phyloP scores from a whole-genome alignment of 2,888 invertebrate species.

The Volucella zonaria region DNA sequence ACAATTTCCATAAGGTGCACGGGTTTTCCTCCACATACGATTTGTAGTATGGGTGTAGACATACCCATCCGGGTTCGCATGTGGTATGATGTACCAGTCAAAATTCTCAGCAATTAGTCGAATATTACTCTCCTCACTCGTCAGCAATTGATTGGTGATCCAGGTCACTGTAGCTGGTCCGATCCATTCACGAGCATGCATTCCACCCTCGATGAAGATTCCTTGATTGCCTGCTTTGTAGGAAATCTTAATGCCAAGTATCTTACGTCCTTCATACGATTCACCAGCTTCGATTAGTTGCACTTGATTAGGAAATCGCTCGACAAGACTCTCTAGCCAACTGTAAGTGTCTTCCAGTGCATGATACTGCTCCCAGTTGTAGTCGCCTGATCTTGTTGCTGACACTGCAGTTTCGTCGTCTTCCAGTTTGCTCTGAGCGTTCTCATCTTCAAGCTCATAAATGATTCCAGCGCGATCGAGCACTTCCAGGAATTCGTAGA shows the following conservation, averaged over 20 bases:
- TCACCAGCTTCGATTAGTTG: constrained; percentile 83
- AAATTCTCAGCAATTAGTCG: constrained; percentile 83
- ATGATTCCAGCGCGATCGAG: constrained; percentile 78
- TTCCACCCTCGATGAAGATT: constrained; percentile 84
- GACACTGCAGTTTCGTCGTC: constrained; percentile 73
- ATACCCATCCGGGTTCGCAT: constrained; percentile 91
- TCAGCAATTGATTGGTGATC: constrained; percentile 85
- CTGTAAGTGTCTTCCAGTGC: constrained; percentile 83
- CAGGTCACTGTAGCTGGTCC: constrained; percentile 86
- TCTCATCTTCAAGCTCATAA: constrained; percentile 82
- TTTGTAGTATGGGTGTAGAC: constrained; percentile 86
- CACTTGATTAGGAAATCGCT: constrained; percentile 82
- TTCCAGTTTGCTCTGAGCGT: constrained; percentile 80
- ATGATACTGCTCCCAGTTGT: constrained; percentile 79
- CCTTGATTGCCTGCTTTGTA: constrained; percentile 83
- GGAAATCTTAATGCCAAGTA: constrained; percentile 84
- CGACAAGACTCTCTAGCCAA: constrained; percentile 84
- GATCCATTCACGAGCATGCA: constrained; percentile 91
- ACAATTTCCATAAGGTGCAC: constrained; percentile 84
- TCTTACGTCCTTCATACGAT: constrained; percentile 85
- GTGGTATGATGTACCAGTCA: constrained; percentile 90
- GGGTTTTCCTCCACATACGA: constrained; percentile 87
- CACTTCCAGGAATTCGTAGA: constrained; percentile 63
- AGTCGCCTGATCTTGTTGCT: constrained; percentile 52
- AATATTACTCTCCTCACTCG: constrained; percentile 83